Conservation (phyloP, 2,797 vertebrate genomes). For the Propithecus perrieri region DNA sequence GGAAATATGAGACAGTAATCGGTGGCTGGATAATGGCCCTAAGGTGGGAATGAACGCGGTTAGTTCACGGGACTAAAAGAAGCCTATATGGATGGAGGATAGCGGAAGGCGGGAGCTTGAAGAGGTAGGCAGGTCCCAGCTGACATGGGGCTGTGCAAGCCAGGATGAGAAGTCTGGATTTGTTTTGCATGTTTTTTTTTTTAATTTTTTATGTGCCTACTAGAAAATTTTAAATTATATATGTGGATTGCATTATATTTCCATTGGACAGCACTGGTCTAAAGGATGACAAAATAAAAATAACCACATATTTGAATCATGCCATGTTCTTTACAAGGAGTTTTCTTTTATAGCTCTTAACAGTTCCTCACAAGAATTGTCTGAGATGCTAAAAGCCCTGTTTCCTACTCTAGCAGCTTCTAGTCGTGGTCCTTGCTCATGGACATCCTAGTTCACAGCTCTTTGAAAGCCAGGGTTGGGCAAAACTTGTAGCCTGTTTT, state of each 20-base stretch:
- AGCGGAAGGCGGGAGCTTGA: not conserved
- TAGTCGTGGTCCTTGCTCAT: not conserved
- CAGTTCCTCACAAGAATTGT: not conserved
- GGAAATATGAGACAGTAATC: not conserved
- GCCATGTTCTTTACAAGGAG: not conserved
- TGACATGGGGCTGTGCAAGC: not conserved
- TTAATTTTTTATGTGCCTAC: not conserved
- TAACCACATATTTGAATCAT: not conserved
- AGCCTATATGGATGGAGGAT: not conserved
- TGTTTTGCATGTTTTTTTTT: not conserved
- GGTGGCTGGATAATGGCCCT: not conserved
- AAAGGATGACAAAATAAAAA: constrained; percentile 23
- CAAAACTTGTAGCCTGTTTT: not conserved
- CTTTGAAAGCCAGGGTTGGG: not conserved
- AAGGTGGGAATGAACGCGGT: not conserved
- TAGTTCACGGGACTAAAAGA: not conserved
- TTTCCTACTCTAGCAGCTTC: not conserved
- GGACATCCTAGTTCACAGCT: not conserved
- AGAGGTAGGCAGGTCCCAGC: not conserved
- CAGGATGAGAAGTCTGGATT: not conserved
- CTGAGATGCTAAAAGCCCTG: not conserved
- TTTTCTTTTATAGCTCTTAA: constrained; percentile 12
- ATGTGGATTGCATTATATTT: not conserved
- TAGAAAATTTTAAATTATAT: not conserved
- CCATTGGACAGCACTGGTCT: not conserved